Evolutionary conservation across 92 coral and sea anemone genomes (phyloP), one percentile per base, ranked within the genome.

Genomic region (Epizoanthus rinbou): DNA sequence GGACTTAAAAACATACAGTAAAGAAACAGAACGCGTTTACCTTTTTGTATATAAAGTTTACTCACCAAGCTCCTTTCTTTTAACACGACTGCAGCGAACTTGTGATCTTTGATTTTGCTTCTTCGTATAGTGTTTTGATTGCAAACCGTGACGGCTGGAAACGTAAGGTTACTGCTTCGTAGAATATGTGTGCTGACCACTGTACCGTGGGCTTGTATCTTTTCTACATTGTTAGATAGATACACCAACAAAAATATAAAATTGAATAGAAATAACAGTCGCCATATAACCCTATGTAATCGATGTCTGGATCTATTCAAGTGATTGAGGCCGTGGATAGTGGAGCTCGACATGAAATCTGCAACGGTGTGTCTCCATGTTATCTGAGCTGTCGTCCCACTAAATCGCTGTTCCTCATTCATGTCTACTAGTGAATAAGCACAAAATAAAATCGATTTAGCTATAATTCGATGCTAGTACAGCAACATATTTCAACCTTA

Each of bases 131-230:
- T 84, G 14, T 86, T 86, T 50, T 70, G 23, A 67, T 86, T 86
- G 37, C 89, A 86, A 18, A 86, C 64, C 19, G 89, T 86, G 60
- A 86, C 73, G 8, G 89, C 89, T 18, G 89, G 89, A 65, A 86
- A 80, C n/a, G 64, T 39, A 19, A 73, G 63, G 45, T 17, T 24
- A 6, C 54, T 24, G 22, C 8, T 73, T 63, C 24, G 37, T 41
- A 50, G 39, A 53, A 73, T 41, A 1, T 41, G 63, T 17, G 79
- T 10, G 79, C 79, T 73, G 79, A 73, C 24, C 43, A 73, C 41
- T 5, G 63, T 28, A 6, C 54, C 64, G 63, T 73, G 15, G 39
- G 63, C 39, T 24, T 16, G 41, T 21, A 53, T 63, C 58, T 17
- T 73, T 22, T 9, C 54, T 3, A 73, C 45, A 53, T 73, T 73